Conservation (phyloP, 2,113 vertebrate species). For the Dipodomys spectabilis region DNA sequence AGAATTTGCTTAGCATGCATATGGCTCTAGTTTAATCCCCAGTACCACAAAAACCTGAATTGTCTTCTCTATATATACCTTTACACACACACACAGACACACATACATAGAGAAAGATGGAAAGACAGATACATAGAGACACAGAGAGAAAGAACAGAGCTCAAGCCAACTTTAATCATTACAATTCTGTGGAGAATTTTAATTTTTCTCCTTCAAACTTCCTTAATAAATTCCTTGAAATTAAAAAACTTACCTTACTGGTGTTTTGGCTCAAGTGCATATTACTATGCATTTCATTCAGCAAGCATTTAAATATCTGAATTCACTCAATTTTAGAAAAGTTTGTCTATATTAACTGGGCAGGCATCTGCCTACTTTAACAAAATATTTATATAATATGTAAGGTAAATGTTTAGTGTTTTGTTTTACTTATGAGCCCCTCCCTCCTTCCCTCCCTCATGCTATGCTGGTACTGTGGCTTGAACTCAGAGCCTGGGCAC, state of each 20-base stretch:
- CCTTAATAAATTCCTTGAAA: neutral
- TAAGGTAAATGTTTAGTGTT: constrained; percentile 31
- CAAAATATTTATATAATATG: constrained; percentile 21
- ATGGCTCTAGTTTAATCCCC: too few relatives aligned
- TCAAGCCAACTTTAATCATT: neutral
- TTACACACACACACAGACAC: neutral
- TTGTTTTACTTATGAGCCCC: constrained; percentile 45
- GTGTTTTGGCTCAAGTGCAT: neutral
- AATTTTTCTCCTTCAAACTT: neutral
- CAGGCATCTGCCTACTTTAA: neutral
- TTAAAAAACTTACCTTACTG: constrained; percentile 28
- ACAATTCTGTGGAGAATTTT: neutral
- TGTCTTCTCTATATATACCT: neutral
- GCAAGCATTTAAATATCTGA: constrained; percentile 2
- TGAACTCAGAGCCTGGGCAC: too few relatives aligned
- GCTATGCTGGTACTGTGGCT: too few relatives aligned
- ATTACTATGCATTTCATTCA: neutral
- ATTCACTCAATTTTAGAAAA: neutral
- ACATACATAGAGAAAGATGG: neutral
- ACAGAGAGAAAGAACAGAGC: neutral
- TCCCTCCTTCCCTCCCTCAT: too few relatives aligned
- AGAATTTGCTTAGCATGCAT: too few relatives aligned
- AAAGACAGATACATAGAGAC: neutral
- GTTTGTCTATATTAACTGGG: neutral
- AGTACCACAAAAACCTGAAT: neutral